Evolutionary conservation across 2,888 invertebrate species (phyloP), one percentile per base, ranked within the genome.

Genomic region (Eristalinus aeneus): DNA sequence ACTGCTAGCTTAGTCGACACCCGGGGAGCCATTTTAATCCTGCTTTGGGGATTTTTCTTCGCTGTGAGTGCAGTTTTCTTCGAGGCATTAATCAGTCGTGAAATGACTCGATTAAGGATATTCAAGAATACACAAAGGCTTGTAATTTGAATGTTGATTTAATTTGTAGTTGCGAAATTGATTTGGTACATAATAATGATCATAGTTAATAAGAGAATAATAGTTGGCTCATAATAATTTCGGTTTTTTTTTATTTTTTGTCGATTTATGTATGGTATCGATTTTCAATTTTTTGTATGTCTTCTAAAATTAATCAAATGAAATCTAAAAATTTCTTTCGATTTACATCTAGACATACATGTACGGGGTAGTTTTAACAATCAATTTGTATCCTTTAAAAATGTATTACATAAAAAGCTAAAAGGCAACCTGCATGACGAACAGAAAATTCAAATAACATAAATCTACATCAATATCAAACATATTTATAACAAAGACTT

Each of bases 1-100:
- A 95, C 94, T 11, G 95, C 95, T 8, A 94, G 94, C 54, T 92
- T 95, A 88, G 92, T 94, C 0, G 95, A 95, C 89, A 94, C 94
- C 88, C 93, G 94, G 87, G 94, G 94, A 12, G 94, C 94, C 0
- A 88, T 94, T n/a, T 82, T 93, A 3, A 90, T 93, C 83, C 89
- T 94, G 16, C 63, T 92, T 0, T 94, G 93, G 88, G 94, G 94
- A 53, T 91, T 91, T 83, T 64, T 92, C 0, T 56, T 92, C 0
- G 90, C 93, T 0, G 61, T 92, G 10, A 12, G 90, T 0, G 68
- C 93, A 3, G 88, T 93, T 12, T 16, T 90, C 0, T 0, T 92
- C 0, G 94, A 94, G 89, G 90, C 92, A n/a, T 5, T 85, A 22
- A 12, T 74, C 8, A 16, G 61, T 22, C 81, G 78, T 4, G 56